Evolutionary conservation across 2,888 invertebrate species (phyloP).

Genomic region (Galeruca laticollis): DNA sequence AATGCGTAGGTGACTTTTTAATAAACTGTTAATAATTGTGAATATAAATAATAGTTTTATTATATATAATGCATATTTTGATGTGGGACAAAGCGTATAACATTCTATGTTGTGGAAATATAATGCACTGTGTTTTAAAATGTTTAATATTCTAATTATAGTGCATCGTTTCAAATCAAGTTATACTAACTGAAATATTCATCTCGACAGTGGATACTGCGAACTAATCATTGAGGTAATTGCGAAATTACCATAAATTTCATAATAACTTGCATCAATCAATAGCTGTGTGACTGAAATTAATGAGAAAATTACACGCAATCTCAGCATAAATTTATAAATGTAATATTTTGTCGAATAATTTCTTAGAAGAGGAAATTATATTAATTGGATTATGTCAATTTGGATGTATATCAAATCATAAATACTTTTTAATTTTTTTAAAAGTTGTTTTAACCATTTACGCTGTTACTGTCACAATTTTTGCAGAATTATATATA

Average conservation of each 20-base stretch:
- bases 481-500: too few species aligned
- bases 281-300: conserved; percentile 30
- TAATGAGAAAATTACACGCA: conserved; percentile 39
- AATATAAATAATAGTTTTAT: too few species aligned
- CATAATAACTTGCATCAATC: conserved; percentile 34
- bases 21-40: too few species aligned
- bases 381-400: conserved; percentile 39
- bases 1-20: too few species aligned
- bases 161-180: conserved; percentile 2
- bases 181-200: conserved; percentile 7
- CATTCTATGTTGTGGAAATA: too few species aligned
- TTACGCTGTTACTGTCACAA: too few species aligned
- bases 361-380: conserved; percentile 35
- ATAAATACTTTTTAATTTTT: too few species aligned
- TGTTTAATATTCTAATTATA: conserved; percentile 2
- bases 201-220: conserved; percentile 11
- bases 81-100: neutral
- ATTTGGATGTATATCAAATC: conserved; percentile 17
- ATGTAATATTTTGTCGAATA: conserved; percentile 35
- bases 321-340: conserved; percentile 41
- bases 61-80: too few species aligned
- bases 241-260: conserved; percentile 34
- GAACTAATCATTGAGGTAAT: conserved; percentile 29
- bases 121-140: neutral
- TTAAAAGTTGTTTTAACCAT: too few species aligned